Conservation (phyloP, 2,888 invertebrate genomes). For the Pimpla rufipes region DNA sequence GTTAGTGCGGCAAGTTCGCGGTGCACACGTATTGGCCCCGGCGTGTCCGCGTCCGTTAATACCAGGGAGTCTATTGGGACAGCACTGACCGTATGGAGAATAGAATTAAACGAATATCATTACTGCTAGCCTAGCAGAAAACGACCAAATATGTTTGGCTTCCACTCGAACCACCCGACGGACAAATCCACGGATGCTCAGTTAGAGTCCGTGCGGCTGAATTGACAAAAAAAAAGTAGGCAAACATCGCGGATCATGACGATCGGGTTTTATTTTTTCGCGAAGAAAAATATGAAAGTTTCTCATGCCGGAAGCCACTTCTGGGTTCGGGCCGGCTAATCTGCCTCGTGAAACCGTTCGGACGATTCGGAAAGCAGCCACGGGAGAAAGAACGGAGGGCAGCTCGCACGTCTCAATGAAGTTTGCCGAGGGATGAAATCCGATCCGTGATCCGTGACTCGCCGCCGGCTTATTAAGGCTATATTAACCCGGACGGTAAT, state of each 20-base stretch:
- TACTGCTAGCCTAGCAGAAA: conserved; percentile 7
- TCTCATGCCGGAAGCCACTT: background rate
- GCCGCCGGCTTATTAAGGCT: conserved; percentile 76
- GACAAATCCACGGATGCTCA: background rate
- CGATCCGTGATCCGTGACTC: conserved; percentile 69
- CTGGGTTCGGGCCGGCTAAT: conserved; percentile 9
- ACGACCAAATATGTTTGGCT: conserved; percentile 15
- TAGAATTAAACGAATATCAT: conserved; percentile 33
- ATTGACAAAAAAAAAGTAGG: background rate
- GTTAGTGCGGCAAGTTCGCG: conserved; percentile 64
- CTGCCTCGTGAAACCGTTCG: conserved; percentile 12
- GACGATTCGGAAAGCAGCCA: conserved; percentile 18
- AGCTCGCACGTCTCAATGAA: conserved; percentile 44
- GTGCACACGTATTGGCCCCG: conserved; percentile 34
- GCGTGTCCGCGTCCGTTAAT: conserved; percentile 51
- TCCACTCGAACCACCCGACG: background rate
- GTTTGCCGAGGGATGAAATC: conserved; percentile 69
- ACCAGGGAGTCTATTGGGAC: conserved; percentile 30
- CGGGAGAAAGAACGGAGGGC: conserved; percentile 1
- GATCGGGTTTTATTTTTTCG: background rate
- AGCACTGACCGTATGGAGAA: conserved; percentile 19
- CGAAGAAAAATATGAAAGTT: background rate
- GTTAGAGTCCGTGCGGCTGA: background rate
- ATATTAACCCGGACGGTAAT: conserved; percentile 75
- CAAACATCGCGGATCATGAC: background rate